phyloP scores from a whole-genome alignment of 2,113 vertebrate species.

The Megalops atlanticus region DNA sequence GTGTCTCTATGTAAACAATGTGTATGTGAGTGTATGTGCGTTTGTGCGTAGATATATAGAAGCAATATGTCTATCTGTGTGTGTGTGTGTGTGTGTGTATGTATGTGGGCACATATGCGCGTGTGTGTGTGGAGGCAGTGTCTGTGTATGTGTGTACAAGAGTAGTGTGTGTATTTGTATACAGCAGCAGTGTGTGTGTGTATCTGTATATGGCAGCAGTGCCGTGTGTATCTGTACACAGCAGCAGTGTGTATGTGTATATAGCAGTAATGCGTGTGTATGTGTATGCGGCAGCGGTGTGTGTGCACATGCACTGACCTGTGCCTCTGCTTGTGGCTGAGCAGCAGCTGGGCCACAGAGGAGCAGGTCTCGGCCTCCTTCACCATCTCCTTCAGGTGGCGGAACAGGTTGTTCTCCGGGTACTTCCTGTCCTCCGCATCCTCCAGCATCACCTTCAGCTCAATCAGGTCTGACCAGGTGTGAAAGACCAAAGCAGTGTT shows the following conservation, averaged over 20 bases:
- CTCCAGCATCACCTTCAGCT: constrained; percentile 91
- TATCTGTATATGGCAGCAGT: background rate
- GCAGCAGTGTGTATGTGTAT: no score
- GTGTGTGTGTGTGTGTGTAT: background rate
- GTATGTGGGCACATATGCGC: background rate
- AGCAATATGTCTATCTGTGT: background rate
- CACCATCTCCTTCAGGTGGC: constrained; percentile 87
- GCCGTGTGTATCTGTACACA: background rate
- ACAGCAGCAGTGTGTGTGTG: no score
- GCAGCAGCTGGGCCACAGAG: constrained; percentile 93
- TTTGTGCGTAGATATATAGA: background rate
- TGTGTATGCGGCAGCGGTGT: background rate
- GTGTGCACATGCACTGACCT: constrained; percentile 68
- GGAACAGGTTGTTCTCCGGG: constrained; percentile 88
- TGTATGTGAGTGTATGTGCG: background rate
- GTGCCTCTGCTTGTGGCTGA: constrained; percentile 93
- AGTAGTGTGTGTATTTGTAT: no score
- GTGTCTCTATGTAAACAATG: background rate
- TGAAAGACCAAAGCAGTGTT: background rate
- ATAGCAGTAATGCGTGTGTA: background rate
- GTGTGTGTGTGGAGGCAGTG: background rate
- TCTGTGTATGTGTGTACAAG: background rate
- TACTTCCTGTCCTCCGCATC: constrained; percentile 97
- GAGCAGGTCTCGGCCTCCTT: constrained; percentile 98
- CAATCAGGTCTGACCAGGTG: constrained; percentile 84